Conservation (phyloP, 2,113 vertebrate species). For the Rattus norvegicus region GRCr8 NC_086023.1:126427501-126428000, state of each 20-base stretch:
- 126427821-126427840: neutral
- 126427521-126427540: neutral
- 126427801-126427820: neutral
- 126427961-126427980: neutral
- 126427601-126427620: neutral
- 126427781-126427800: neutral
- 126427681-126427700: no score
- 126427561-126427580: neutral
- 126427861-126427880: neutral
- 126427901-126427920: neutral
- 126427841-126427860: neutral
- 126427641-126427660: neutral
- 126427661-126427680: no score
- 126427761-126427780: neutral
- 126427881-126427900: neutral
- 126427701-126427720: no score
- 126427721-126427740: no score
- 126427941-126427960: neutral
- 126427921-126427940: neutral
- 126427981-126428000: neutral
- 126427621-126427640: neutral
- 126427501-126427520: neutral
- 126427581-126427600: neutral
- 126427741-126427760: no score
- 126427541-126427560: neutral